Base-by-base conservation (phyloP, 2,888 invertebrate genomes). In the Lepidochitona cinerea region DNA sequence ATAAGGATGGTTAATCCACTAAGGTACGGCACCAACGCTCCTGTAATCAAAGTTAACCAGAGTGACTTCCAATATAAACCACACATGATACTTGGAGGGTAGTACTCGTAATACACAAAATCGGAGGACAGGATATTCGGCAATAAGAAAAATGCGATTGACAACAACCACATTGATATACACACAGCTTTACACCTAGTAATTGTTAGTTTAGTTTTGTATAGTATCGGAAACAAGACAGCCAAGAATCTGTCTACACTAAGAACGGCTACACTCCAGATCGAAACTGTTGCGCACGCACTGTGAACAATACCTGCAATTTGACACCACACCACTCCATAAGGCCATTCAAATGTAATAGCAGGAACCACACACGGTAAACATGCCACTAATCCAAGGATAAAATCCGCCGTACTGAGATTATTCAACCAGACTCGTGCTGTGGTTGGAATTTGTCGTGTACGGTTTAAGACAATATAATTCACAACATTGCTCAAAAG, bases 191-290 rank as follows among this genome's bases (percentile, higher is more conserved):
- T 53, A 23, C 73, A 70, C 23, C 72, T 69, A 35, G 37, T 68
- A 1, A 71, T 52, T 6, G 76, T 79, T 23, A 75, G 35, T 2
- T 75, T 23, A 12, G 71, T 69, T 12, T 74, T 41, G 54, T 81
- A 83, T 9, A 72, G 75, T 18, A 82, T 53, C 6, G 83, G 82
- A 12, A 76, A 70, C 18, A 72, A 64, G 14, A 83, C 73, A 29
- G 82, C 83, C 9, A 83, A 52, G 69, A 79, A 82, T 12, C 83
- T 70, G 71, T 83, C 83, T 14, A 83, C 70, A 33, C 81, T 81
- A n/a, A 83, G 72, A n/a, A 81, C 65, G 6, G 80, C 76, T 23
- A 83, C 64, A 54, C 78, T 79, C 81, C 81, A 83, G 67, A 83
- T 83, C 12, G 83, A 83, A 29, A 83, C 80, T 5, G 82, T 79